phyloP scores from a whole-genome alignment of 2,888 invertebrate genomes.

The Dryadula phaetusa region DNA sequence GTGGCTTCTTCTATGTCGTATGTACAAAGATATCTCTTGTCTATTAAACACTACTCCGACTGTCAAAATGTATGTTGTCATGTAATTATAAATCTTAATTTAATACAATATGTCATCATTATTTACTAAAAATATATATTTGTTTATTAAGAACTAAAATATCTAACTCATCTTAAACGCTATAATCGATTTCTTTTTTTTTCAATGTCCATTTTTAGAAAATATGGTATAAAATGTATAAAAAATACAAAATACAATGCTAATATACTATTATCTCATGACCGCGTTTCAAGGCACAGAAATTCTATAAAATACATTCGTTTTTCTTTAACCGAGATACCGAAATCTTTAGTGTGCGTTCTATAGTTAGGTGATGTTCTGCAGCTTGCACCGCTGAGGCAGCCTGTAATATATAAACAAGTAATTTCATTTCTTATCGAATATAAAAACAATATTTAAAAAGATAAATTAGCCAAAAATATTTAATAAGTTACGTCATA shows the following conservation, averaged over 20 bases:
- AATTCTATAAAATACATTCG: background rate
- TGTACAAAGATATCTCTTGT: slow-evolving; percentile 24
- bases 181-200: slow-evolving; percentile 4
- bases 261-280: background rate
- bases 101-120: too few species aligned
- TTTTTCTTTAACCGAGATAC: background rate
- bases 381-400: background rate
- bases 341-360: background rate
- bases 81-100: background rate
- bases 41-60: background rate
- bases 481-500: too few species aligned
- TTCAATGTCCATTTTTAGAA: background rate
- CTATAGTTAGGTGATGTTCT: background rate
- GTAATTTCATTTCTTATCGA: too few species aligned
- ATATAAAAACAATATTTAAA: too few species aligned
- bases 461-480: too few species aligned
- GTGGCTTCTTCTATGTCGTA: slow-evolving; percentile 15
- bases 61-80: background rate
- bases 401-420: background rate
- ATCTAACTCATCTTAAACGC: background rate
- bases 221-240: background rate
- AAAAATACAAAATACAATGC: background rate
- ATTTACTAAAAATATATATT: background rate
- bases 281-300: background rate
- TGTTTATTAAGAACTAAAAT: background rate